A percentile compares a stretch with the other conserved stretches of the same genome.
Evolutionary conservation across 2,797 vertebrate species (phyloP).

Genomic region (Myotis myotis): DNA sequence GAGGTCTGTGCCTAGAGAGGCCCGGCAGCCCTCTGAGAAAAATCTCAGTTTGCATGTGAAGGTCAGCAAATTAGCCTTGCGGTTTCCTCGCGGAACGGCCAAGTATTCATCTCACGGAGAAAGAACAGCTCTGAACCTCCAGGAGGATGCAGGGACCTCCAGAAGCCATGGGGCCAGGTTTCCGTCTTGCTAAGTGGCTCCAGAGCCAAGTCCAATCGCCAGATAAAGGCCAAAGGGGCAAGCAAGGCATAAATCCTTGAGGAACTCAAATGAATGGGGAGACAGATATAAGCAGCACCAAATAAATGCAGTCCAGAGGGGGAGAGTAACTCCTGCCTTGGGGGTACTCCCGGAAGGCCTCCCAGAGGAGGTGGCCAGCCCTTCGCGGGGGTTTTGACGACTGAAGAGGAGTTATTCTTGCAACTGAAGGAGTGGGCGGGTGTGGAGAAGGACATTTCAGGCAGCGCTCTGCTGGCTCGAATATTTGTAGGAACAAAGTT

Average conservation of each 20-base stretch:
- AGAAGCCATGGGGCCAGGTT: not conserved
- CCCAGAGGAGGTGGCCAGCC: not conserved
- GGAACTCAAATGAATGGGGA: not conserved
- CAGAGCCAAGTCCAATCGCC: not conserved
- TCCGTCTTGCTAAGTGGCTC: not conserved
- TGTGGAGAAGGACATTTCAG: not conserved
- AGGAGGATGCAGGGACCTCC: not conserved
- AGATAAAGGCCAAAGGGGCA: not conserved
- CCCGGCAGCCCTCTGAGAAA: constrained; percentile 51
- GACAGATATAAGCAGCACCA: not conserved
- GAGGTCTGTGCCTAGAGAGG: not conserved
- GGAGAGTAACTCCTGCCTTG: not conserved
- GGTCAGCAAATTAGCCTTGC: constrained; percentile 71
- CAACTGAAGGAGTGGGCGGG: not conserved
- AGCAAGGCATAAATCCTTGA: not conserved
- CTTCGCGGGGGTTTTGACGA: not conserved
- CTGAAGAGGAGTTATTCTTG: not conserved
- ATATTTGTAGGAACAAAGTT: not conserved
- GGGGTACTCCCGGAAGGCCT: not conserved
- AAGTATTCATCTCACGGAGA: not conserved
- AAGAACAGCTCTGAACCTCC: not conserved
- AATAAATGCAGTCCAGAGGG: not conserved
- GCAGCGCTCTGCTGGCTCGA: not conserved
- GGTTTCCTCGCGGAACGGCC: constrained; percentile 52
- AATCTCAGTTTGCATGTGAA: constrained; percentile 75